phyloP scores from a whole-genome alignment of 2,797 vertebrate species.

The Picus viridis region DNA sequence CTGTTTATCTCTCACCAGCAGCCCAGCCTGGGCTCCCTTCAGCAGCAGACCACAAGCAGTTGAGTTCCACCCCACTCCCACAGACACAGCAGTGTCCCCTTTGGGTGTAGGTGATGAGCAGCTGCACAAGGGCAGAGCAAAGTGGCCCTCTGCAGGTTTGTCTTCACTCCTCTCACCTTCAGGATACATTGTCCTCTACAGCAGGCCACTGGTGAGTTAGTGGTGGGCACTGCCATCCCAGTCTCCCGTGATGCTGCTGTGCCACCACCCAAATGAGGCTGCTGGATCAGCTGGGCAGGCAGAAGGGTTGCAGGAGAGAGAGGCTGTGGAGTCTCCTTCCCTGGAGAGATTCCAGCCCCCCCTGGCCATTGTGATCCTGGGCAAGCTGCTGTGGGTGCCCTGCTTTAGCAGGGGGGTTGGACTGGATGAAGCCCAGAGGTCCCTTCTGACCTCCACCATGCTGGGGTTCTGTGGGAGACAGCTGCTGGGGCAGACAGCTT shows the following conservation, averaged over 20 bases:
- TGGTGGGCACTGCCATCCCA: not conserved
- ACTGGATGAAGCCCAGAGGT: too few species aligned
- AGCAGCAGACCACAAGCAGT: fast-evolving
- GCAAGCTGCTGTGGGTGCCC: too few species aligned
- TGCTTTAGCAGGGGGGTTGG: too few species aligned
- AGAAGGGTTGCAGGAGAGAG: not conserved
- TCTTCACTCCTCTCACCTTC: not conserved
- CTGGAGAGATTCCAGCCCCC: not conserved
- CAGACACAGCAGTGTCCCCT: fast-evolving
- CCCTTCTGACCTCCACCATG: too few species aligned
- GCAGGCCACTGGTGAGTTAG: not conserved
- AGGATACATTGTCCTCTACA: not conserved
- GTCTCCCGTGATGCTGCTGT: not conserved
- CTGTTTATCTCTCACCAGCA: not conserved
- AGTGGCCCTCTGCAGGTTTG: not conserved
- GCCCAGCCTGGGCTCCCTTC: not conserved
- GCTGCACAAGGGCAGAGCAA: not conserved
- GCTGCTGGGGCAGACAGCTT: not conserved
- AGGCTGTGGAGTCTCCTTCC: fast-evolving
- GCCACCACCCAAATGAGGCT: not conserved
- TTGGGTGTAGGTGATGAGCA: not conserved
- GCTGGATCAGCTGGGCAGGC: not conserved
- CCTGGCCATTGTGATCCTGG: too few species aligned
- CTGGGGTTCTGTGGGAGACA: too few species aligned
- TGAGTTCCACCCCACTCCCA: fast-evolving